Conservation (phyloP, 2,797 vertebrate species). For the Cossypha polioptera region DNA sequence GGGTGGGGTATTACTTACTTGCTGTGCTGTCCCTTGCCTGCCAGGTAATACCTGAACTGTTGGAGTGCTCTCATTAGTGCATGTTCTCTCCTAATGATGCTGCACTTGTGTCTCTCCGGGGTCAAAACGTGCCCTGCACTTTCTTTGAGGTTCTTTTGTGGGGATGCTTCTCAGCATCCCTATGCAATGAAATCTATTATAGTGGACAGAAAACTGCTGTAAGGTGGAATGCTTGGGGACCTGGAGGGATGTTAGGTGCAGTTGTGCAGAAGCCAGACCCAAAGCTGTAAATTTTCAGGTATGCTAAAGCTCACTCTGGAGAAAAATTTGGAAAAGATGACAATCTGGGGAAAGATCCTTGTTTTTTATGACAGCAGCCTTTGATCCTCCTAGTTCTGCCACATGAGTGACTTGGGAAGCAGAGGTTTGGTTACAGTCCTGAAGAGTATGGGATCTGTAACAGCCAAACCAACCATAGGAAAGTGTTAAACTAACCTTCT, state of each 20-base stretch:
- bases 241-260: neutral
- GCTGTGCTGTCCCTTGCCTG: neutral
- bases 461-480: constrained; percentile 19
- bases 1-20: neutral
- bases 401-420: neutral
- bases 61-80: neutral
- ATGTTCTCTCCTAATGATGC: neutral
- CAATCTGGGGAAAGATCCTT: neutral
- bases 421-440: neutral
- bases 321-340: neutral
- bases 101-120: neutral
- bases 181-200: neutral
- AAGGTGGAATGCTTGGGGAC: neutral
- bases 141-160: neutral
- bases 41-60: neutral
- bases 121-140: neutral
- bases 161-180: neutral
- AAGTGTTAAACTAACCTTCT: constrained; percentile 71
- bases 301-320: neutral
- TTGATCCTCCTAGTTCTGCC: neutral
- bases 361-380: neutral
- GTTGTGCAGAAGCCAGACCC: neutral
- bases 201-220: neutral
- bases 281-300: neutral
- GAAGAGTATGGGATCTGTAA: neutral